Evolutionary conservation across 2,888 invertebrate genomes (phyloP).

Genomic region (Polyommatus icarus): DNA sequence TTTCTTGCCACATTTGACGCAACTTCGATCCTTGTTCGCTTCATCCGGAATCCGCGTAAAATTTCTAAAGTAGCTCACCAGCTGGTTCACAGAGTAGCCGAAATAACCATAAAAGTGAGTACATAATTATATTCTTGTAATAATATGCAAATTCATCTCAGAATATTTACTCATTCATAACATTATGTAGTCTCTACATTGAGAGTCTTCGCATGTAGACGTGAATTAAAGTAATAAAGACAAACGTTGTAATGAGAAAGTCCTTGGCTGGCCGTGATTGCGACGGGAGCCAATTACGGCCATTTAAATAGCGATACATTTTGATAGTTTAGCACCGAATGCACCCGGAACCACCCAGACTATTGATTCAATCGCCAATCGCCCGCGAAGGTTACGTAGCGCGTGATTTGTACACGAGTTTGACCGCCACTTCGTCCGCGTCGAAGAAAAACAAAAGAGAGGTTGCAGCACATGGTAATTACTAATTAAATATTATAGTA

Average conservation of each 20-base stretch:
- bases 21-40: no score
- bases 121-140: no score
- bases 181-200: neutral
- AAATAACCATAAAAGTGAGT: no score
- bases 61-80: no score
- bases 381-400: neutral
- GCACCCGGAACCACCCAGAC: neutral
- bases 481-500: no score
- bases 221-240: neutral
- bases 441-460: neutral
- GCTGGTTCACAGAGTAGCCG: no score
- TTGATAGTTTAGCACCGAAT: neutral
- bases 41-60: no score
- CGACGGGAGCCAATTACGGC: neutral
- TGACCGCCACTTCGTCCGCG: neutral
- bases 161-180: no score
- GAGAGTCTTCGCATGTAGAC: neutral
- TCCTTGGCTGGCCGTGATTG: constrained; percentile 5
- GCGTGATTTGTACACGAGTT: neutral
- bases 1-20: no score
- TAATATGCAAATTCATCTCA: no score
- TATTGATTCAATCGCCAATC: constrained; percentile 16
- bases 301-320: constrained; percentile 15
- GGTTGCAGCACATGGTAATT: no score
- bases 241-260: neutral